A percentile compares a stretch with the other conserved stretches of the same genome.
These are phyloP conservation scores for Spicauda simplicius DNA, from an alignment of 2,888 invertebrate species.

Conservation along the genomic window DNA sequence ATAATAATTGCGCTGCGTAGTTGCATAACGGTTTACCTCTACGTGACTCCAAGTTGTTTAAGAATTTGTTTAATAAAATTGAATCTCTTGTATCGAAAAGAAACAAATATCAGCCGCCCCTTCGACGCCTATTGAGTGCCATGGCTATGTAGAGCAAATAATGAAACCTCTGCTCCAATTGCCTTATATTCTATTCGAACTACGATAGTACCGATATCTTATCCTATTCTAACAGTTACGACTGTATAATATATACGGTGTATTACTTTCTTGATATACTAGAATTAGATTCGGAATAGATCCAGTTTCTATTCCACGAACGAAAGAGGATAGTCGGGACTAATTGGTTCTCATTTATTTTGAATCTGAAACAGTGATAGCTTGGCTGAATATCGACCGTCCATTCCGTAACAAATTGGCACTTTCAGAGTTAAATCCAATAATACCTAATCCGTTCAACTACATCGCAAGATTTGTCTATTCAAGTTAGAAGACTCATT, in stretches of 20 bases:
- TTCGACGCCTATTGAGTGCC: neutral
- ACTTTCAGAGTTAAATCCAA: neutral
- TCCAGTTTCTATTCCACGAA: neutral
- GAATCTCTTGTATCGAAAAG: neutral
- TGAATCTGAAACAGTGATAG: constrained; percentile 1
- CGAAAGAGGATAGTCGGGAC: neutral
- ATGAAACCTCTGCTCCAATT: neutral
- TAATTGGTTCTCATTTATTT: constrained; percentile 4
- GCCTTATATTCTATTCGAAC: neutral
- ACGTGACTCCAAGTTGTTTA: no score
- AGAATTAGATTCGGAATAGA: neutral
- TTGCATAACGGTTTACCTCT: no score
- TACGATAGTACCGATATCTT: neutral
- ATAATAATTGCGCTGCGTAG: no score
- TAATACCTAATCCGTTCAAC: neutral
- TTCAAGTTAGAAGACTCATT: neutral
- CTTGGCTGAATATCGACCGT: neutral
- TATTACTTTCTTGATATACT: neutral
- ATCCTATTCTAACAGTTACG: neutral
- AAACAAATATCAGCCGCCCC: neutral
- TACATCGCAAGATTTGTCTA: neutral
- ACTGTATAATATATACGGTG: neutral
- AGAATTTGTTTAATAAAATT: no score
- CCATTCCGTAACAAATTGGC: neutral
- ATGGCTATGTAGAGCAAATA: neutral